These are phyloP conservation scores for Danio jaintianensis DNA, from an alignment of 2,797 vertebrate species.

Conservation along the genomic window DNA sequence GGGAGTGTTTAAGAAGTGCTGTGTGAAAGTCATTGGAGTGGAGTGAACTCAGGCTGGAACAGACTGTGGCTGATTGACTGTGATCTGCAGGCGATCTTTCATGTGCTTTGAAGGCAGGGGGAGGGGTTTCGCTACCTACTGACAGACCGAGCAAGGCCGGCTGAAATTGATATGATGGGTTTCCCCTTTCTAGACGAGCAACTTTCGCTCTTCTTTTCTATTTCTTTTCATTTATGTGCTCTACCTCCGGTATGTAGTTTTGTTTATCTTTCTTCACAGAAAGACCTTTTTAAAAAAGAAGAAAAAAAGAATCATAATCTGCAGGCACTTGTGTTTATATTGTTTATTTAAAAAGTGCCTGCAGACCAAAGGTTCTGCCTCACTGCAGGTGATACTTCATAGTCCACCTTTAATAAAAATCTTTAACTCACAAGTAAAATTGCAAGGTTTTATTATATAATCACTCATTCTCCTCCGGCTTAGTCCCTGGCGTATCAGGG, in stretches of 20 bases:
- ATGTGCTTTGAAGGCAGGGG: conserved; percentile 39
- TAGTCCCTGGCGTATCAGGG: no score
- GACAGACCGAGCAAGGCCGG: conserved; percentile 41
- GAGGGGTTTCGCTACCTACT: conserved; percentile 33
- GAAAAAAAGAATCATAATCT: conserved; percentile 9
- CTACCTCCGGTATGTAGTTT: background rate
- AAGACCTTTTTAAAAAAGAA: background rate
- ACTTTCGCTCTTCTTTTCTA: background rate
- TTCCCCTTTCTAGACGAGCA: conserved; percentile 44
- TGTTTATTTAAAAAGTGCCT: background rate
- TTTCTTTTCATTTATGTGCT: background rate
- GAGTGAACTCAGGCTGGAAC: conserved; percentile 40
- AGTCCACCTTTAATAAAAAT: background rate
- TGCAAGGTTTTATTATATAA: no score
- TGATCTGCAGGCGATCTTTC: conserved; percentile 50
- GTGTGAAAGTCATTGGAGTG: conserved; percentile 47
- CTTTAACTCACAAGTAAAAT: background rate
- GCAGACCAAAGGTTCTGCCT: background rate
- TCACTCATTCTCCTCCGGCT: no score
- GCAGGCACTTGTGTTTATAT: background rate
- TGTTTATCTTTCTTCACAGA: background rate
- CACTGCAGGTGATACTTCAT: background rate
- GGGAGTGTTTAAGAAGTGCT: conserved; percentile 40
- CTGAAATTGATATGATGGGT: conserved; percentile 40
- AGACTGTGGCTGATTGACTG: conserved; percentile 46